These are phyloP conservation scores for Rhagologus leucostigma DNA, from an alignment of 2,113 vertebrate genomes.

Conservation along the genomic window DNA sequence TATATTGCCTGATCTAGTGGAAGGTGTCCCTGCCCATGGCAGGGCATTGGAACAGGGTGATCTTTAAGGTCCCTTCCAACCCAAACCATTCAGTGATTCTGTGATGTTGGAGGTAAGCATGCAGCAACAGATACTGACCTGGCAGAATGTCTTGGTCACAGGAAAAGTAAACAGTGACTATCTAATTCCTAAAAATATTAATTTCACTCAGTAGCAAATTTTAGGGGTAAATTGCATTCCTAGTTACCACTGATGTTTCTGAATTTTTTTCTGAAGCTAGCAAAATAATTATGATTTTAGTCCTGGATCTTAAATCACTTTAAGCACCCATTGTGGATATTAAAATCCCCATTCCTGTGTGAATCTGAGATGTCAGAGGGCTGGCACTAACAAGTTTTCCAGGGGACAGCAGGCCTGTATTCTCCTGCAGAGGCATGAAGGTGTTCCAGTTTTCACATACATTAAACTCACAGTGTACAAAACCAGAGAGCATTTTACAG, in stretches of 20 bases:
- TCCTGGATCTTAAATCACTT: neutral
- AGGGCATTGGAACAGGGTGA: neutral
- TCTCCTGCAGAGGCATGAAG: neutral
- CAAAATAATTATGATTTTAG: neutral
- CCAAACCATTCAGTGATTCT: neutral
- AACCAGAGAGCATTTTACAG: conserved; percentile 1
- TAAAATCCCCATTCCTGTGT: neutral
- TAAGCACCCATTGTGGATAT: neutral
- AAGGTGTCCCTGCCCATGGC: neutral
- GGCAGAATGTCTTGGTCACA: neutral
- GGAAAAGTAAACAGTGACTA: neutral
- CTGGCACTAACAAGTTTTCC: neutral
- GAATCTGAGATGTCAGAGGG: neutral
- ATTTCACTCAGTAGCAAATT: neutral
- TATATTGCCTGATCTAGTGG: neutral
- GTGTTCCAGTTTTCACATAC: neutral
- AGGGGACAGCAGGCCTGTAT: neutral
- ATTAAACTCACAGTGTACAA: neutral
- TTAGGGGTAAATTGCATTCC: neutral
- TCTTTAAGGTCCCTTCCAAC: neutral
- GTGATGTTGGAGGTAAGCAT: neutral
- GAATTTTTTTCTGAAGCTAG: neutral
- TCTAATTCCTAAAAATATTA: neutral
- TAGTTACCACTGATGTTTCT: neutral
- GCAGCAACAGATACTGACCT: neutral